Evolutionary conservation across 1,140 invertebrate species (phyloP).

Genomic region (Rhopalosiphum maidis): DNA sequence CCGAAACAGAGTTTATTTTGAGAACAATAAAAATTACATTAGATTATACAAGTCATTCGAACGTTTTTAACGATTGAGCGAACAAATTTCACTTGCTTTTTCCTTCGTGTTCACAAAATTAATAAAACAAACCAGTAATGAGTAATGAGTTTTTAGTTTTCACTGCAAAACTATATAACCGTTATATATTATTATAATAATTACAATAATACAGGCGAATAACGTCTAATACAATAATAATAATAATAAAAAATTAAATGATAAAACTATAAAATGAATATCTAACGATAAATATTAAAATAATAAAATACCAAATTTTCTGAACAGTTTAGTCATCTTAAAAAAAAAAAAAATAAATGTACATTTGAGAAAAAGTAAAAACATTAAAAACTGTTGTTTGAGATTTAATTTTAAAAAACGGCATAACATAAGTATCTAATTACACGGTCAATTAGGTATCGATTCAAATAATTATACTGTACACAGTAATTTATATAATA

Average conservation of each 20-base stretch:
- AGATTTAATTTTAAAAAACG: neutral
- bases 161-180: neutral
- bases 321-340: neutral
- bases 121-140: neutral
- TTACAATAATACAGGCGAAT: neutral
- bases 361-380: neutral
- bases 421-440: neutral
- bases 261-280: neutral
- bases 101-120: neutral
- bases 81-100: slow-evolving; percentile 8
- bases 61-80: neutral
- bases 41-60: neutral
- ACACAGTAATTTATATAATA: too few species aligned
- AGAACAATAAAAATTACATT: slow-evolving; percentile 11
- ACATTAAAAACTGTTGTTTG: neutral
- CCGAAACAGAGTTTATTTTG: neutral
- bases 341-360: too few species aligned
- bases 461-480: too few species aligned
- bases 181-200: neutral
- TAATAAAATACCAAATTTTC: too few species aligned
- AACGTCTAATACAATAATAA: neutral
- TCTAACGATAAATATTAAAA: too few species aligned
- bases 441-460: too few species aligned
- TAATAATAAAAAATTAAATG: neutral
- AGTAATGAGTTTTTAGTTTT: slow-evolving; percentile 1